A percentile compares a stretch with the other conserved stretches of the same genome.
phyloP scores from a whole-genome alignment of 1,140 invertebrate genomes.

The Gyrodactylus salaris region DNA sequence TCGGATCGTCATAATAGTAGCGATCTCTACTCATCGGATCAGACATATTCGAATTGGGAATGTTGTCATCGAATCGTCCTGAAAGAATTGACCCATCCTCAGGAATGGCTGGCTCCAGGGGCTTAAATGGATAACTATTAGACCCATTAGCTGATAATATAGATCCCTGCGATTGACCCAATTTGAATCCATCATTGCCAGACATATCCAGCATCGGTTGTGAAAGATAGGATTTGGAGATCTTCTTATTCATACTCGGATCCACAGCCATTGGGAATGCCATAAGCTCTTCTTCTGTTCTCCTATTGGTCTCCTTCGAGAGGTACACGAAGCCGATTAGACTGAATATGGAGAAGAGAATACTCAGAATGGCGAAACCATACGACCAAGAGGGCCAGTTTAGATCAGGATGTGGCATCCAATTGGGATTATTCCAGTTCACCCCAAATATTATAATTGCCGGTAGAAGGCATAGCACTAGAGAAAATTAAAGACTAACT shows the following conservation, averaged over 20 bases:
- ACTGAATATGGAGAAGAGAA: background rate
- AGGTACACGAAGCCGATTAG: background rate
- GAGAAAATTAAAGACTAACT: background rate
- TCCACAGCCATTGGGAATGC: background rate
- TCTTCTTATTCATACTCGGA: background rate
- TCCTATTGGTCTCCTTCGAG: background rate
- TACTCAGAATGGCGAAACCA: slow-evolving; percentile 8
- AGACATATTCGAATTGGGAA: background rate
- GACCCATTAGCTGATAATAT: background rate
- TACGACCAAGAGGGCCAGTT: slow-evolving; percentile 9
- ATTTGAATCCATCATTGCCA: too few species aligned
- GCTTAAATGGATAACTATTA: background rate
- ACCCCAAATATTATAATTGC: slow-evolving; percentile 53
- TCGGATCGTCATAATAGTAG: background rate
- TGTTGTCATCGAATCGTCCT: background rate
- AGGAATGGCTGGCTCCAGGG: background rate
- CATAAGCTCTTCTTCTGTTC: background rate
- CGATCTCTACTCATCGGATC: background rate
- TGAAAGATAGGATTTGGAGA: background rate
- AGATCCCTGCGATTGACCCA: background rate
- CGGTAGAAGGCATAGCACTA: slow-evolving; percentile 17
- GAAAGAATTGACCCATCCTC: background rate
- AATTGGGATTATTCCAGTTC: slow-evolving; percentile 30
- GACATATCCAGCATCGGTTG: background rate
- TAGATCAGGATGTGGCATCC: slow-evolving; percentile 6